phyloP scores from a whole-genome alignment of 2,797 vertebrate genomes.

The Phrynocephalus vlangalii region DNA sequence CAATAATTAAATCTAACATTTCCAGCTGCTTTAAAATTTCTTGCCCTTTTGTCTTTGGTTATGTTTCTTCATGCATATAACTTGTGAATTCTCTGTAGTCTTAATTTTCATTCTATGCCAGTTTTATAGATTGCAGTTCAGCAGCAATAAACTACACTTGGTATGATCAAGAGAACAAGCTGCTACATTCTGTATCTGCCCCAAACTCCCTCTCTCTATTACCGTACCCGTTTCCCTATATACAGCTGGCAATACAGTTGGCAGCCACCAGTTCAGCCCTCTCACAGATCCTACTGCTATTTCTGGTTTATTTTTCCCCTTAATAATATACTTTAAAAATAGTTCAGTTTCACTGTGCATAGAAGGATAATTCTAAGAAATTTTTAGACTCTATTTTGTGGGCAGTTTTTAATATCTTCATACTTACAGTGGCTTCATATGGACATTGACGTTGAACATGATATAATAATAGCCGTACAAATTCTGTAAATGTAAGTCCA shows the following conservation, averaged over 20 bases:
- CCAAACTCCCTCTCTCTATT: background rate
- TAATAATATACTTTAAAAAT: background rate
- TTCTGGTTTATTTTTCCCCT: background rate
- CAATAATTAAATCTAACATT: slow-evolving; percentile 80
- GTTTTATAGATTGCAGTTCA: slow-evolving; percentile 64
- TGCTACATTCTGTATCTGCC: background rate
- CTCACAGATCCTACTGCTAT: background rate
- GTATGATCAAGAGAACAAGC: too few species aligned
- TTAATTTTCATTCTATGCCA: slow-evolving; percentile 71
- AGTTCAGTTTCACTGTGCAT: background rate
- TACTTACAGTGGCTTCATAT: background rate
- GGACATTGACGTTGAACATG: background rate
- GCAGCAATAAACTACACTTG: slow-evolving; percentile 60
- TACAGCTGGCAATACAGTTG: background rate
- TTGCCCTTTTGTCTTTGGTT: slow-evolving; percentile 75
- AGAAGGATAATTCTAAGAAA: background rate
- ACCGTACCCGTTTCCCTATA: background rate
- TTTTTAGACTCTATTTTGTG: background rate
- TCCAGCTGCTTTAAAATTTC: slow-evolving; percentile 78
- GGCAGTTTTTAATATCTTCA: background rate
- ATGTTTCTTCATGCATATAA: slow-evolving; percentile 74
- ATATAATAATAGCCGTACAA: slow-evolving; percentile 29
- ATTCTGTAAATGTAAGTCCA: background rate
- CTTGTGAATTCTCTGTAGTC: slow-evolving; percentile 65
- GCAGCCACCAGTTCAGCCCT: background rate